These are phyloP conservation scores for Atherinosoma microstoma DNA, from an alignment of 2,797 vertebrate species.

Conservation along the genomic window DNA sequence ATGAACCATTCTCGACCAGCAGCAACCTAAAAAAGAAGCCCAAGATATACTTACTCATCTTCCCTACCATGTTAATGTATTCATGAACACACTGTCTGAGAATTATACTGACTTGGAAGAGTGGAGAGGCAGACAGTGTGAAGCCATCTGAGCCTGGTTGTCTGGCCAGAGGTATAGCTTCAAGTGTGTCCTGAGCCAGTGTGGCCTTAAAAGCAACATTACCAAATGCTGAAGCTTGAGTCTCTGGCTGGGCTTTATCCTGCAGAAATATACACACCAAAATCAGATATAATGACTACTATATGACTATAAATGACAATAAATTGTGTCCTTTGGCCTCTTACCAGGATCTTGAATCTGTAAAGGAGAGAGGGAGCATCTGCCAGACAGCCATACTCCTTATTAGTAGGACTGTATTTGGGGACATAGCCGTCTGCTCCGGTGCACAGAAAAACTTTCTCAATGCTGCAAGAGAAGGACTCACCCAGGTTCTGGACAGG, in stretches of 20 bases:
- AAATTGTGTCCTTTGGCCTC: background rate
- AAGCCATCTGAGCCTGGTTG: conserved; percentile 86
- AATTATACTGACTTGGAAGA: conserved; percentile 82
- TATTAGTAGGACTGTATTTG: conserved; percentile 85
- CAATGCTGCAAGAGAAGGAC: conserved; percentile 86
- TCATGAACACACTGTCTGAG: background rate
- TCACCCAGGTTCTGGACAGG: conserved; percentile 87
- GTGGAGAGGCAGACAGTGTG: conserved; percentile 82
- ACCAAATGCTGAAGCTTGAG: conserved; percentile 82
- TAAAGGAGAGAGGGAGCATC: conserved; percentile 84
- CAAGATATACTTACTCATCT: background rate
- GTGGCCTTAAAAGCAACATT: conserved; percentile 82
- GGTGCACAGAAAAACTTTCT: conserved; percentile 89
- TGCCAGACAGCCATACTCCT: conserved; percentile 84
- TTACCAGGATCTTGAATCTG: conserved; percentile 86
- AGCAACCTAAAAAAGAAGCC: conserved; percentile 79
- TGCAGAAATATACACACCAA: conserved; percentile 58
- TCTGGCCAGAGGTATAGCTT: conserved; percentile 76
- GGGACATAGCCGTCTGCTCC: conserved; percentile 86
- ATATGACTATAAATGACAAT: background rate
- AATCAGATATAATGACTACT: background rate
- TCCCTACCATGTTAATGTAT: background rate
- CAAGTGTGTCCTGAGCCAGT: conserved; percentile 79
- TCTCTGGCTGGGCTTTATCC: conserved; percentile 90
- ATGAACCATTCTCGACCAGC: conserved; percentile 86